These are phyloP conservation scores for Turnix velox DNA, from an alignment of 2,113 vertebrate species.

Conservation along the genomic window DNA sequence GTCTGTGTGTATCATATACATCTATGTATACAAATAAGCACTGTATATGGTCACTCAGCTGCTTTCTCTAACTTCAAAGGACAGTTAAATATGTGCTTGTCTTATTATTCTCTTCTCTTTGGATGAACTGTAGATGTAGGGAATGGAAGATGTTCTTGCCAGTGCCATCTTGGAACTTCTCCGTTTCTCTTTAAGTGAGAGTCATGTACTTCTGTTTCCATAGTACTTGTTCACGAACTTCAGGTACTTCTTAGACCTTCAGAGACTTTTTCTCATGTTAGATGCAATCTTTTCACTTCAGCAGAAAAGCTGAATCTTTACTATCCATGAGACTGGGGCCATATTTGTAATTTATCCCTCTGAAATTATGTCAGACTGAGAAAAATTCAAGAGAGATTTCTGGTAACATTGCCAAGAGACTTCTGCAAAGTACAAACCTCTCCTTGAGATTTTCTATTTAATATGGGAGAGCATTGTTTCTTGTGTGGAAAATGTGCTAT, in stretches of 20 bases:
- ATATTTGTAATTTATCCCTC: not conserved
- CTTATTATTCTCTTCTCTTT: not conserved
- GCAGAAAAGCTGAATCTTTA: not conserved
- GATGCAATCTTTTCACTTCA: not conserved
- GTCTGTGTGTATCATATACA: not conserved
- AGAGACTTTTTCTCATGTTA: not conserved
- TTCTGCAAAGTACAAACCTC: not conserved
- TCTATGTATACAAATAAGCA: not conserved
- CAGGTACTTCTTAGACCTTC: not conserved
- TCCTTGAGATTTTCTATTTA: not conserved
- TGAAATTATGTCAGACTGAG: not conserved
- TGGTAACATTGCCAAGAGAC: not conserved
- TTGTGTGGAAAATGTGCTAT: not conserved
- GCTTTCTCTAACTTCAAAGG: not conserved
- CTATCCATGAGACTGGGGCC: not conserved
- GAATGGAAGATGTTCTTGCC: not conserved
- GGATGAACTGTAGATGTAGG: not conserved
- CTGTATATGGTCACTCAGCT: not conserved
- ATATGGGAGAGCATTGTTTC: not conserved
- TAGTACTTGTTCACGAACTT: rapidly evolving
- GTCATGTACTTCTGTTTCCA: not conserved
- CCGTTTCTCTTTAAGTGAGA: not conserved
- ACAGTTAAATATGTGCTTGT: not conserved
- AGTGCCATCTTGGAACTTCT: not conserved
- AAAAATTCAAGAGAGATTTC: not conserved